Base-by-base conservation (phyloP, 2,797 vertebrate genomes). In the Onychomys arenicola region DNA sequence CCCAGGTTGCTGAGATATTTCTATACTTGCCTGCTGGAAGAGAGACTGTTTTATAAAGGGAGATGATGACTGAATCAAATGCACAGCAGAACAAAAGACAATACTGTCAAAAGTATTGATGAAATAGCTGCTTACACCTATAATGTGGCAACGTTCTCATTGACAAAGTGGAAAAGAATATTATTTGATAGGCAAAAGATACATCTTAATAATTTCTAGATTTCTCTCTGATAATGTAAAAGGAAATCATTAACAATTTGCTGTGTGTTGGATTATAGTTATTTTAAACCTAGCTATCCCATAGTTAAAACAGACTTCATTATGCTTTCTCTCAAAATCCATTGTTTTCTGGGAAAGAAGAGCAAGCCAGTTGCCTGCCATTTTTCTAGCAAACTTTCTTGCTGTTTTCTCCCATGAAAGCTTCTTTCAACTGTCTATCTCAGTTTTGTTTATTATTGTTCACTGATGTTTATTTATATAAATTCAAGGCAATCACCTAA, bases 201-300 rank as follows among this genome's bases (percentile, higher is more conserved):
- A 6, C 43, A 75, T 83, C 61, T 93, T 91, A 89, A 71, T 97
- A 82, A 8, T 90, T 89, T 75, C 37, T 77, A 77, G 52, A 82
- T 49, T 97, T 91, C 84, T 52, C 21, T 89, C 61, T 93, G 55
- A 46, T 83, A 94, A 88, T 85, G 1, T 57, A 61, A 55, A 88
- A 69, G 27, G 34, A 92, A 92, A 88, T 46, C 17, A n/a, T 71
- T 89, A 87, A 34, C 43, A 81, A 78, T 89, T 77, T 40, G 23
- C 32, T 85, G 6, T 61, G 61, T 94, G 32, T 73, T 89, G 13
- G 32, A 37, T 90, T 6, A 61, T 69, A 32, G 21, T 32, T 83
- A 95, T 96, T 83, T 75, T 82, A 90, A 96, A 80, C 46, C 61
- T 86, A 73, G 21, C 25, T 87, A 90, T 89, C 76, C 55, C 4